A percentile compares a stretch with the other conserved stretches of the same genome.
phyloP scores from a whole-genome alignment of 2,797 vertebrate genomes.

The Artibeus lituratus region DNA sequence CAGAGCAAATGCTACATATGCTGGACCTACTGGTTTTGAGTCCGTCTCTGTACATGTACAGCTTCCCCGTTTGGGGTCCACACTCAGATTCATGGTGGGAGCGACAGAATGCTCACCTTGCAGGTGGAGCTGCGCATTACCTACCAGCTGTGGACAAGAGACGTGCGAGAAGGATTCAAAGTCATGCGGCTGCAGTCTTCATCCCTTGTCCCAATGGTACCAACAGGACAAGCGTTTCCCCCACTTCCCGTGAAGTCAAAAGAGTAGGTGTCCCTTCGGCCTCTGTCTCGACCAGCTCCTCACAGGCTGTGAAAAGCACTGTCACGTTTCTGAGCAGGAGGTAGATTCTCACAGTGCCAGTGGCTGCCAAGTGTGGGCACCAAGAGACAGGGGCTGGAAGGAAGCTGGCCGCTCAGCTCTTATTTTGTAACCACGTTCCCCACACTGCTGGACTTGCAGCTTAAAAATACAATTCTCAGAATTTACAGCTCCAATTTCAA shows the following conservation, averaged over 20 bases:
- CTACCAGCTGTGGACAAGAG: neutral
- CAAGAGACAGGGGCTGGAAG: neutral
- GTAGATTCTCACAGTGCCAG: neutral
- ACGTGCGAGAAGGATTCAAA: neutral
- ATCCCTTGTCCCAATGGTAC: neutral
- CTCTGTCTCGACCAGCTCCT: neutral
- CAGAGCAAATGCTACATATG: neutral
- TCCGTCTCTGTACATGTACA: neutral
- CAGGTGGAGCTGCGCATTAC: neutral
- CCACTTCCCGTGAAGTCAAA: neutral
- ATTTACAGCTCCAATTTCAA: neutral
- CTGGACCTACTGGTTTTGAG: neutral
- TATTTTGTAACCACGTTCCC: neutral
- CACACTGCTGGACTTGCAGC: neutral
- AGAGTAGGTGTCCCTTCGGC: neutral
- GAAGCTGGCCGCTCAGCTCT: neutral
- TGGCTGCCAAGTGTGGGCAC: neutral
- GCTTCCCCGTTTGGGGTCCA: neutral
- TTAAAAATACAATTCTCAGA: neutral
- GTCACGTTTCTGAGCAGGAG: neutral
- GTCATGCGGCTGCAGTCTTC: neutral
- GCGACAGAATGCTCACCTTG: neutral
- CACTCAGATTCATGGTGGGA: neutral
- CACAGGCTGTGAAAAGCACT: neutral
- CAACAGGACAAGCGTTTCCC: neutral